Conservation (phyloP, 1,140 invertebrate genomes). For the Mamestra configurata region DNA sequence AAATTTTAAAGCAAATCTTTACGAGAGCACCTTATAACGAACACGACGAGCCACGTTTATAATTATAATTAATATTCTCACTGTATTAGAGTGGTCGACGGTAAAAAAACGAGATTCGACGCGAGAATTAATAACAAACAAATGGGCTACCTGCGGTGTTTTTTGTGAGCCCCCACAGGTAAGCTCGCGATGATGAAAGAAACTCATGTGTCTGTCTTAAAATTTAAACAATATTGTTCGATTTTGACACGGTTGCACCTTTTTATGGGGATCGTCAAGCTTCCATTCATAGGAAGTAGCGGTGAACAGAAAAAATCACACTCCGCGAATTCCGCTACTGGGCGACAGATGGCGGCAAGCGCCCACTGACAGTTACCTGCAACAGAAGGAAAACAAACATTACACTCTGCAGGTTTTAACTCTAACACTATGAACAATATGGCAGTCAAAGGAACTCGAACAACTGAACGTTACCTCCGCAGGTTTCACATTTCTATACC, state of each 20-base stretch:
- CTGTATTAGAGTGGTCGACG: conserved; percentile 84
- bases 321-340: conserved; percentile 69
- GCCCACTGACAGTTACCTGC: conserved; percentile 48
- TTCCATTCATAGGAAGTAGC: conserved; percentile 79
- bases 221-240: conserved; percentile 82
- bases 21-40: conserved; percentile 76
- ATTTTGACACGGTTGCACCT: conserved; percentile 83
- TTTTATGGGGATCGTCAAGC: conserved; percentile 71
- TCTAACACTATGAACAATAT: conserved; percentile 39
- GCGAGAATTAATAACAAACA: conserved; percentile 88
- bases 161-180: conserved; percentile 86
- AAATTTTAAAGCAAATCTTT: conserved; percentile 82
- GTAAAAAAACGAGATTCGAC: conserved; percentile 80
- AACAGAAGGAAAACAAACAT: conserved; percentile 47
- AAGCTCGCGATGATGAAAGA: conserved; percentile 81
- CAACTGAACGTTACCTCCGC: conserved; percentile 66
- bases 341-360: conserved; percentile 76
- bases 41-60: conserved; percentile 84
- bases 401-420: conserved; percentile 42
- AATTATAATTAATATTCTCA: conserved; percentile 88
- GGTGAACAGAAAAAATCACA: conserved; percentile 70
- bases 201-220: conserved; percentile 84
- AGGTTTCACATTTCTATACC: conserved; percentile 76
- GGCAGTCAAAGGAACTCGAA: conserved; percentile 52
- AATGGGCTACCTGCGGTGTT: conserved; percentile 87